Evolutionary conservation across 2,113 vertebrate species (phyloP), one percentile per base, ranked within the genome.

Genomic region (Cynocephalus volans): DNA sequence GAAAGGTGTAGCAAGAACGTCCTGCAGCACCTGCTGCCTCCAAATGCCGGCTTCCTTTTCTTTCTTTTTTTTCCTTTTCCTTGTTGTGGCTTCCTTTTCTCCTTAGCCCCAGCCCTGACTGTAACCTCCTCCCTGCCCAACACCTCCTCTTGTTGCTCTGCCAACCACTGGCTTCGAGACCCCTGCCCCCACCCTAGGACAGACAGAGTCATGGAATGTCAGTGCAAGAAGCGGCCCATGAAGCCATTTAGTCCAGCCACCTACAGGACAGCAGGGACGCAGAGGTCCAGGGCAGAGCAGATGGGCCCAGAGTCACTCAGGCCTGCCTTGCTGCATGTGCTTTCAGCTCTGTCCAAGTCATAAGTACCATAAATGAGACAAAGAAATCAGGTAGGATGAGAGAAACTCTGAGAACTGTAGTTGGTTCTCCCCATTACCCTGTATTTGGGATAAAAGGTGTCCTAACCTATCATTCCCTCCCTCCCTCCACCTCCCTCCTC

Each of bases 81-180:
- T 24, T 2, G 48, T 14, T 0, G 0, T 8, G 5, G 11, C 8
- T n/a, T 41, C 15, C 13, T 62, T 41, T 33, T 24, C 23, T 69
- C 45, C 21, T 31, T 0, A 1, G 36, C 19, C 45, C 8, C 60
- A 54, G 60, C 17, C 48, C 54, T 26, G 12, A 11, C 33, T 23
- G 41, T 18, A 19, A 62, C 31, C n/a, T 19, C 82, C 65, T 69
- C 36, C 65, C 28, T 19, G 58, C 9, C 23, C 45, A 41, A 12
- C 8, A 50, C 21, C 45, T 62, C 36, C 56, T 67, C 24, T 2
- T 18, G 1, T 5, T 65, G 36, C 15, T 14, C 64, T n/a, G 24
- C 83, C 28, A 67, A 14, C 9, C 31, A 1, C 13, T n/a, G 33
- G 73, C 24, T 80, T 70, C 52, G 18, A 67, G 24, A 17, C 31